Conservation (phyloP, 2,888 invertebrate species). For the Macaria notata region DNA sequence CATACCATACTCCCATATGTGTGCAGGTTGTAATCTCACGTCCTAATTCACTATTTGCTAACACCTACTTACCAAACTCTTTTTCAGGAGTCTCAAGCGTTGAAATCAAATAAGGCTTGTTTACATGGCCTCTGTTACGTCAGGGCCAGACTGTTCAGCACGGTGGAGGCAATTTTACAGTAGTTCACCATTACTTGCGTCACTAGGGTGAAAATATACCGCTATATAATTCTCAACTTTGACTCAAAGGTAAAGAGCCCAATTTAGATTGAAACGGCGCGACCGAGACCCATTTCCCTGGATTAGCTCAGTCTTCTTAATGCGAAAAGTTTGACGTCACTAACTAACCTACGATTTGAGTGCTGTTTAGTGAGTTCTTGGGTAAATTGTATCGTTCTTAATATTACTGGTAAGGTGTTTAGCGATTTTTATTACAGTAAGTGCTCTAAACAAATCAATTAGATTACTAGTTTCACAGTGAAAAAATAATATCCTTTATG, state of each 20-base stretch:
- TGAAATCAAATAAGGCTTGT: constrained; percentile 28
- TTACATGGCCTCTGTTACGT: constrained; percentile 41
- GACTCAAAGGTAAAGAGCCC: constrained; percentile 35
- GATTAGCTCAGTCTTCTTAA: constrained; percentile 48
- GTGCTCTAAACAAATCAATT: no score
- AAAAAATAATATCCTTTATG: no score
- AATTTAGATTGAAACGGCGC: constrained; percentile 43
- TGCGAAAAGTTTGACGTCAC: constrained; percentile 76
- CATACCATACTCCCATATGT: no score
- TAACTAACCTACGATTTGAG: constrained; percentile 39
- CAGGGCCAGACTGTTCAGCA: constrained; percentile 45
- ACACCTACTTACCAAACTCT: constrained; percentile 16
- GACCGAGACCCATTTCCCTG: constrained; percentile 69
- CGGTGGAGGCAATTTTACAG: constrained; percentile 53
- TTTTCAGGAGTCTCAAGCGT: constrained; percentile 18
- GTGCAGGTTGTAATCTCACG: no score
- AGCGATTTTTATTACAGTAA: no score
- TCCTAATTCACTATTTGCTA: background rate
- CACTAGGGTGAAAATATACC: constrained; percentile 30
- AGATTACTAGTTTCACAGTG: no score
- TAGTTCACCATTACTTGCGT: constrained; percentile 44
- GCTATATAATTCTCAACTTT: constrained; percentile 50
- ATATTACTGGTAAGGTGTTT: constrained; percentile 4
- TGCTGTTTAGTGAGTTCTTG: constrained; percentile 28
- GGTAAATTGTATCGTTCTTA: constrained; percentile 22